phyloP scores from a whole-genome alignment of 2,113 vertebrate genomes.

The Gambusia affinis region DNA sequence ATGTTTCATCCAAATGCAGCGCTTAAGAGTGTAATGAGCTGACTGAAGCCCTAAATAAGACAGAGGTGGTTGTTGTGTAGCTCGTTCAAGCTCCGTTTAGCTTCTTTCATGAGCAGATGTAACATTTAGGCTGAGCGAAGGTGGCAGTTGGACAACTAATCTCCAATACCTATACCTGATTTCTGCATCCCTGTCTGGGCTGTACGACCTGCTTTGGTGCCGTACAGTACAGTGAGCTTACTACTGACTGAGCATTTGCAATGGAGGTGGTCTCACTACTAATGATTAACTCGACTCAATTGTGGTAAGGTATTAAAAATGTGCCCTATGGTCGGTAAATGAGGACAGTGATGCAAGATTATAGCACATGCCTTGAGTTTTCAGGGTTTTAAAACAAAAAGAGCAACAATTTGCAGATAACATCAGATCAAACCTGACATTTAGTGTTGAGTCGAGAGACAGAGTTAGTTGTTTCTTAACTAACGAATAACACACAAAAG shows the following conservation, averaged over 20 bases:
- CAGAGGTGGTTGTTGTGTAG: constrained; percentile 4
- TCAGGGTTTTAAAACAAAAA: not conserved
- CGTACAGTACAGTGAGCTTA: not conserved
- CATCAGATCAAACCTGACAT: constrained; percentile 10
- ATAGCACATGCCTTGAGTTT: not conserved
- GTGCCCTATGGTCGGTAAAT: not conserved
- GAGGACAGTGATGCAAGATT: not conserved
- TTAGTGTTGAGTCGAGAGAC: not conserved
- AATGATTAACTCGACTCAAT: not conserved
- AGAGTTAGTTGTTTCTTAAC: not conserved
- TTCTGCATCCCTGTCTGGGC: not conserved
- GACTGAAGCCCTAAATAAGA: constrained; percentile 22
- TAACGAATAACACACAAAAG: not conserved
- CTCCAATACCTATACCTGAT: not conserved
- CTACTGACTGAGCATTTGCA: constrained; percentile 1
- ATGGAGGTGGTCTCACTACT: not conserved
- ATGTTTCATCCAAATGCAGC: constrained; percentile 17
- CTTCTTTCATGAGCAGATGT: constrained; percentile 1
- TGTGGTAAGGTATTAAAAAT: not conserved
- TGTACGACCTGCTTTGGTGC: not conserved
- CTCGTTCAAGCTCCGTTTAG: not conserved
- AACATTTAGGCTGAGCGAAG: constrained; percentile 1
- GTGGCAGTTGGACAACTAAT: not conserved
- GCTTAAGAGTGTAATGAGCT: constrained; percentile 16
- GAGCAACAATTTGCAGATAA: constrained; percentile 5